Evolutionary conservation across 2,113 vertebrate genomes (phyloP), one percentile per base, ranked within the genome.

Genomic region (Riparia riparia): DNA sequence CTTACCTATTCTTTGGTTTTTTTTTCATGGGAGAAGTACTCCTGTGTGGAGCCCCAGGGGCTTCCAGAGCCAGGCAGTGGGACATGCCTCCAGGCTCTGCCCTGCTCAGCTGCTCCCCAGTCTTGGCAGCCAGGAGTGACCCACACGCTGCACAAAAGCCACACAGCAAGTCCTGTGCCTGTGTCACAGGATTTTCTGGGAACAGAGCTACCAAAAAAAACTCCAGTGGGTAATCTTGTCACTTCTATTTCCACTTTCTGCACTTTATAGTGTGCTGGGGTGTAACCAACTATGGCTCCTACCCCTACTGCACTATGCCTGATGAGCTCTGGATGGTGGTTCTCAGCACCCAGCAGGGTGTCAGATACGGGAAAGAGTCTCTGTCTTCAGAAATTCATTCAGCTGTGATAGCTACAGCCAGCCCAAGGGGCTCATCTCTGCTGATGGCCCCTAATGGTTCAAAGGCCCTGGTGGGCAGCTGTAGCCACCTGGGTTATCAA

Each of bases 271-370:
- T 12, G 49, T 9, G 7, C 69, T 28, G 69, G 50, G n/a, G 12
- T 29, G 70, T 16, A 16, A n/a, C 24, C 15, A 24, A 5, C 9
- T 0, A 0, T 4, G 15, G 20, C 4, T 41, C 12, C 34, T 25
- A 6, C 5, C 29, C 26, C 6, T 8, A 2, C 19, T 5, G 4
- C 42, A 2, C 18, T 8, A 3, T 49, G 41, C 42, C 70, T 22
- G 60, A 13, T 6, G 50, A 12, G 2, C 7, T 6, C 14, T 3
- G 2, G 2, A 0, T 1, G 50, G 4, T 17, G 28, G 26, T 15
- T 49, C 7, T 9, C 60, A 41, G 3, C 19, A 41, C 24, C 50
- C 39, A 1, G 13, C 47, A 9, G 10, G 28, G 32, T 17, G 47
- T 21, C 14, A 53, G n/a, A 2, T 1, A 6, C 13, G 22, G 41